Conservation (phyloP, 23 tunicate genomes). For the Botrylloides violaceus region DNA sequence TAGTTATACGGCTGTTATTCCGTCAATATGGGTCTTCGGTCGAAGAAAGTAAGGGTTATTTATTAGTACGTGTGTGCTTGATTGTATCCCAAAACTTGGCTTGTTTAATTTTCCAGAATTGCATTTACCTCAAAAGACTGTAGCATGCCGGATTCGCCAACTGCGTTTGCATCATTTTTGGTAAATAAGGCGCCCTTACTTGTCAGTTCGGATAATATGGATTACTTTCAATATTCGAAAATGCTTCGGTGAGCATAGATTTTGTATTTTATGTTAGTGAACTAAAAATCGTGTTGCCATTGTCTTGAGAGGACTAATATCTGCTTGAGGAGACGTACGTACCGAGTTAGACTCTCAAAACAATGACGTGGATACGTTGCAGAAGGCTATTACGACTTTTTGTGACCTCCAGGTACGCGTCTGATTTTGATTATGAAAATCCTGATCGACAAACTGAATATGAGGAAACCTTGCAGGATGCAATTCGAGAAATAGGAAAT, state of each 20-base stretch:
- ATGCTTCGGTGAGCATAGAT: conserved; percentile 47
- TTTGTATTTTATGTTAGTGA: too few species aligned
- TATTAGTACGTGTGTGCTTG: neutral
- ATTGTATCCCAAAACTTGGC: neutral
- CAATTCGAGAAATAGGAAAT: neutral
- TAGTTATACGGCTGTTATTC: conserved; percentile 45
- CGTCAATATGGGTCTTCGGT: conserved; percentile 51
- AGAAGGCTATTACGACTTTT: neutral
- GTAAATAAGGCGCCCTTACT: conserved; percentile 47
- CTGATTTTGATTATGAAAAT: conserved; percentile 73
- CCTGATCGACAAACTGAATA: conserved; percentile 72
- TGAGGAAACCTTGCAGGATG: conserved; percentile 23
- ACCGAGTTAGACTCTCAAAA: neutral
- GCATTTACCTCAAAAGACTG: conserved; percentile 55
- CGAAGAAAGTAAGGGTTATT: conserved; percentile 30
- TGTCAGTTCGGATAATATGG: conserved; percentile 72
- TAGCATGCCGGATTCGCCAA: conserved; percentile 66
- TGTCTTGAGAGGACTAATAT: too few species aligned
- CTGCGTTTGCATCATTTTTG: conserved; percentile 64
- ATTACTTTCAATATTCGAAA: conserved; percentile 50
- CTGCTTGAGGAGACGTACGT: neutral
- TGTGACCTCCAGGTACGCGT: conserved; percentile 35
- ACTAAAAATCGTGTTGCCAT: too few species aligned
- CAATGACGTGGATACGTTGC: neutral
- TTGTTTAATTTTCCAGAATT: conserved; percentile 30